Evolutionary conservation across 2,113 vertebrate species (phyloP), one percentile per base, ranked within the genome.

Genomic region (Nerophis ophidion): DNA sequence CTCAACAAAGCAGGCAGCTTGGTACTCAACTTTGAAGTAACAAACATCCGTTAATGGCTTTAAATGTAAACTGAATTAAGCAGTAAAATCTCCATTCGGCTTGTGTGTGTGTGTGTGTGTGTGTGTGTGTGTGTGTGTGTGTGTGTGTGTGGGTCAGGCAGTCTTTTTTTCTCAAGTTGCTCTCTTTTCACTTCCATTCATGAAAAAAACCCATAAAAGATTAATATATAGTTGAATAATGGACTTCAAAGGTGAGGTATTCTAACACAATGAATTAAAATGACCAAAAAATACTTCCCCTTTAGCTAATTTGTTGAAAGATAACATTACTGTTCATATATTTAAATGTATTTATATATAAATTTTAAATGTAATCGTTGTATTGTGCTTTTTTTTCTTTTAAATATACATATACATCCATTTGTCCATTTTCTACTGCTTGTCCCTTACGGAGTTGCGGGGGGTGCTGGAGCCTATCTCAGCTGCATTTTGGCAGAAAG

Each of bases 11-110:
- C 16, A 7, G 54, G 40, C n/a, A 16, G 16, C 10, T 56, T 19
- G 17, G 35, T 34, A 33, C 49, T 51, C 49, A 9, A 51, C 49
- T 51, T 5, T 33, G 33, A 33, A 33, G 51, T 53, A 53, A 36
- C 51, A 56, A 56, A 19, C 38, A 12, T 44, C 11, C 16, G 11
- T 42, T 56, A 56, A 56, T 56, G 54, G 54, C 38, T 42, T 56
- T 16, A 56, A 38, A 56, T 38, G 12, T 56, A 56, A 56, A 56
- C 54, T 42, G 36, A 42, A 12, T 12, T 11, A 17, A 56, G 38
- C 54, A 13, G 54, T 56, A 56, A 56, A 56, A 56, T 38, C 54
- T 19, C n/a, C n/a, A 17, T 56, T 56, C 5, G 9, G 8, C 38
- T 16, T 26, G 49, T 19, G 48, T 26, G 48, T 19, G 51, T 16